A percentile compares a stretch with the other conserved stretches of the same genome.
phyloP scores from a whole-genome alignment of 2,113 vertebrate species.

The Aleadryas rufinucha region DNA sequence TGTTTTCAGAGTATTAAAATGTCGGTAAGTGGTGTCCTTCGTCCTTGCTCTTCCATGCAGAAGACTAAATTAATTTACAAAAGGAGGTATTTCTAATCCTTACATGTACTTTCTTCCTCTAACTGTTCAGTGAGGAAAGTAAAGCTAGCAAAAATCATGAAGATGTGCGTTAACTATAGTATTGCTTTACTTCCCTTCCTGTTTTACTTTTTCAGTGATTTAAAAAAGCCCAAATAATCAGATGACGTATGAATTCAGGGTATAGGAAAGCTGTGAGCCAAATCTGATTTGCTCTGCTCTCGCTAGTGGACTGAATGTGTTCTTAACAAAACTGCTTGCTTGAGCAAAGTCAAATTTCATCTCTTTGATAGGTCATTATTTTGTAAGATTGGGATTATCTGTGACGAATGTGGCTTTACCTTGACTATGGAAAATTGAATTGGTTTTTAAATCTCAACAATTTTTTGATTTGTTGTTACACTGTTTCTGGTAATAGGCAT shows the following conservation, averaged over 20 bases:
- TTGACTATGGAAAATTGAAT: background rate
- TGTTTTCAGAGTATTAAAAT: background rate
- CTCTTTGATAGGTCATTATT: background rate
- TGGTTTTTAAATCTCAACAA: background rate
- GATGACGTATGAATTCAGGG: background rate
- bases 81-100: background rate
- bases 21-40: background rate
- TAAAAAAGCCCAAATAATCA: background rate
- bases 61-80: background rate
- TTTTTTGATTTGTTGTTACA: background rate
- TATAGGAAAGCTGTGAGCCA: background rate
- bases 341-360: background rate
- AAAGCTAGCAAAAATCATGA: background rate
- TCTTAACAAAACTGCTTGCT: background rate
- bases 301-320: rapidly evolving
- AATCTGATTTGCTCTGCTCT: background rate
- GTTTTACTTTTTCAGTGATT: background rate
- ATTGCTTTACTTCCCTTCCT: background rate
- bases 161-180: background rate
- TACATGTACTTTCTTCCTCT: background rate
- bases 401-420: background rate
- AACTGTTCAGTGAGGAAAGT: background rate
- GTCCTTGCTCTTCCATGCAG: background rate
- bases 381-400: background rate
- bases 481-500: background rate